A percentile compares a stretch with the other conserved stretches of the same genome.
phyloP scores from a whole-genome alignment of 2,888 invertebrate species.

The Boloria euphrosyne region DNA sequence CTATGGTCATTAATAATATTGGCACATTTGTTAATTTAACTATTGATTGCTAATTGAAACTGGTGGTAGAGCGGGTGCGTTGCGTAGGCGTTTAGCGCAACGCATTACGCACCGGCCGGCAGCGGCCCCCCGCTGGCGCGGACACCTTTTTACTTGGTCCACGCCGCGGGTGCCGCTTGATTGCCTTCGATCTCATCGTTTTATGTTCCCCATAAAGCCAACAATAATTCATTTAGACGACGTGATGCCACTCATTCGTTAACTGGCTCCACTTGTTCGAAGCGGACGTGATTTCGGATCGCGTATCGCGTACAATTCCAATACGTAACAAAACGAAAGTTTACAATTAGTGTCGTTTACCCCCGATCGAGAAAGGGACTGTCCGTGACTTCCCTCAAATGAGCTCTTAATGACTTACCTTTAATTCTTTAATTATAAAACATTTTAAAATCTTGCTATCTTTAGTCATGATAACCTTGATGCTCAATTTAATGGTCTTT shows the following conservation, averaged over 20 bases:
- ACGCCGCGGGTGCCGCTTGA: constrained; percentile 79
- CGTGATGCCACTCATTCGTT: constrained; percentile 81
- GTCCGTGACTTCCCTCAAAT: constrained; percentile 35
- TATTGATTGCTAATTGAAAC: constrained; percentile 79
- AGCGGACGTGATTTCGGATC: constrained; percentile 56
- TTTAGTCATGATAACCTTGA: constrained; percentile 37
- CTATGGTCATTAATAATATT: constrained; percentile 39
- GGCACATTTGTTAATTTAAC: constrained; percentile 61
- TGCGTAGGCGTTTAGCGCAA: constrained; percentile 70
- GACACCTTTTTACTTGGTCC: constrained; percentile 77
- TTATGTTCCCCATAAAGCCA: constrained; percentile 81
- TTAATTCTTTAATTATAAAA: constrained; percentile 39
- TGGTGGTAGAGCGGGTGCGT: constrained; percentile 67
- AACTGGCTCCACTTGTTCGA: constrained; percentile 67
- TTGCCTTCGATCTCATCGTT: constrained; percentile 81
- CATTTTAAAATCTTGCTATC: constrained; percentile 35
- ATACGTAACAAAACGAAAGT: constrained; percentile 38
- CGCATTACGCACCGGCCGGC: constrained; percentile 68
- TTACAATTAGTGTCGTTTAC: constrained; percentile 39
- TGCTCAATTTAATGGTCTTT: constrained; percentile 35
- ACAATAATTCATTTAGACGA: constrained; percentile 82
- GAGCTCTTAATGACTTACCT: constrained; percentile 37
- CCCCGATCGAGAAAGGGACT: constrained; percentile 33
- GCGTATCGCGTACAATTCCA: constrained; percentile 36
- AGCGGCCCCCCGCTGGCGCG: constrained; percentile 65